Evolutionary conservation across 2,888 invertebrate species (phyloP).

Genomic region (Osmoderma eremita): DNA sequence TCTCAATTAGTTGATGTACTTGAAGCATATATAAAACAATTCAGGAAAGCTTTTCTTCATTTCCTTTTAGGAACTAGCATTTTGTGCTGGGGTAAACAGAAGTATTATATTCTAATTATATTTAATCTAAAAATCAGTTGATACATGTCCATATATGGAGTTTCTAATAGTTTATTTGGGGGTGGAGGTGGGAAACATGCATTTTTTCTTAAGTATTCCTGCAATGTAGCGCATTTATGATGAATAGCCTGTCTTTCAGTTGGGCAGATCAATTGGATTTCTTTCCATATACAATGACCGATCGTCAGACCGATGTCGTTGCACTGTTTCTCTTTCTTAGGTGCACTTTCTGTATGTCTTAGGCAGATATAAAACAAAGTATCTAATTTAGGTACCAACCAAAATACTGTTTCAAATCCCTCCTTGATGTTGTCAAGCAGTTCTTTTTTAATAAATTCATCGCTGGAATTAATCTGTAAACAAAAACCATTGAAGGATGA

Average conservation of each 20-base stretch:
- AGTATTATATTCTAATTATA: too few species aligned
- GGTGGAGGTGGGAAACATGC: constrained; percentile 23
- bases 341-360: neutral
- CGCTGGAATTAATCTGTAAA: constrained; percentile 15
- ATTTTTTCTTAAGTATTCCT: constrained; percentile 56
- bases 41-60: too few species aligned
- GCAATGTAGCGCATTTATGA: constrained; percentile 56
- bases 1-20: too few species aligned
- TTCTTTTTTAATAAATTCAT: constrained; percentile 1
- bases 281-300: constrained; percentile 60
- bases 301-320: constrained; percentile 42
- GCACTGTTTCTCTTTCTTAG: constrained; percentile 8
- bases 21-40: too few species aligned
- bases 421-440: neutral
- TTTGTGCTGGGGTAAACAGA: too few species aligned
- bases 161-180: constrained; percentile 7
- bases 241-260: constrained; percentile 59
- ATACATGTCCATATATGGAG: too few species aligned
- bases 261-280: constrained; percentile 62
- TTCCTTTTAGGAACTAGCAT: too few species aligned
- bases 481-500: too few species aligned
- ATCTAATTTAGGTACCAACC: constrained; percentile 11
- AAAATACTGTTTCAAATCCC: neutral
- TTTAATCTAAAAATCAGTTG: too few species aligned
- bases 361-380: constrained; percentile 8